Conservation (phyloP, 2,888 invertebrate species). For the Azorinus chamasolen region DNA sequence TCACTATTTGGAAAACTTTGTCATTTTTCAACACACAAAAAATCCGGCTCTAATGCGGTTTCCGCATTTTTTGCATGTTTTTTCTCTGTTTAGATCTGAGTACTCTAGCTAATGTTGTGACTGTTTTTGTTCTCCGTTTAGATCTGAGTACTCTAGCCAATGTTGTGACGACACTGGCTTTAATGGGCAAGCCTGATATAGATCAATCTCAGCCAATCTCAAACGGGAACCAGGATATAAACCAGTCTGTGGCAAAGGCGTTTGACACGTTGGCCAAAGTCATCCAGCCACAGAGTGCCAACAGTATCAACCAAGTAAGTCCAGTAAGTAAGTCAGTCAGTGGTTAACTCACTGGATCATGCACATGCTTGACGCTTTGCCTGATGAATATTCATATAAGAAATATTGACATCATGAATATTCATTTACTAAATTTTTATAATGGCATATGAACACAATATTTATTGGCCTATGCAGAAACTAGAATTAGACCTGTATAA, state of each 20-base stretch:
- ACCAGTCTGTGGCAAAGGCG: constrained; percentile 90
- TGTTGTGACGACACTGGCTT: constrained; percentile 87
- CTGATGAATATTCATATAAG: no score
- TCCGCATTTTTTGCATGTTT: no score
- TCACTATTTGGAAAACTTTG: no score
- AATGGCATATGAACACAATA: no score
- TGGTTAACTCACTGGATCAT: constrained; percentile 92
- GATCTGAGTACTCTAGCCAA: constrained; percentile 87
- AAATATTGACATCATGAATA: no score
- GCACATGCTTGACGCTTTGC: no score
- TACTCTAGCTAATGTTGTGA: constrained; percentile 87
- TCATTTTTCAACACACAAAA: no score
- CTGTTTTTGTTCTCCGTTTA: constrained; percentile 84
- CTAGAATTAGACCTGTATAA: no score
- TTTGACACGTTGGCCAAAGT: constrained; percentile 91
- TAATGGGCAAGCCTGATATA: constrained; percentile 84
- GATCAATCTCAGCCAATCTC: constrained; percentile 60
- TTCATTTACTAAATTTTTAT: no score
- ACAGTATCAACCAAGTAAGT: constrained; percentile 60
- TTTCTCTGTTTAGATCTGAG: constrained; percentile 87
- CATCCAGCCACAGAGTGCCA: constrained; percentile 71
- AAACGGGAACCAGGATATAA: constrained; percentile 62
- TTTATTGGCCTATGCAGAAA: no score
- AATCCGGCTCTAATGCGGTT: no score
- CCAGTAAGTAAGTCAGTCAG: constrained; percentile 85